Evolutionary conservation across 2,797 vertebrate species (phyloP), one percentile per base, ranked within the genome.

Genomic region (Alosa sapidissima): DNA sequence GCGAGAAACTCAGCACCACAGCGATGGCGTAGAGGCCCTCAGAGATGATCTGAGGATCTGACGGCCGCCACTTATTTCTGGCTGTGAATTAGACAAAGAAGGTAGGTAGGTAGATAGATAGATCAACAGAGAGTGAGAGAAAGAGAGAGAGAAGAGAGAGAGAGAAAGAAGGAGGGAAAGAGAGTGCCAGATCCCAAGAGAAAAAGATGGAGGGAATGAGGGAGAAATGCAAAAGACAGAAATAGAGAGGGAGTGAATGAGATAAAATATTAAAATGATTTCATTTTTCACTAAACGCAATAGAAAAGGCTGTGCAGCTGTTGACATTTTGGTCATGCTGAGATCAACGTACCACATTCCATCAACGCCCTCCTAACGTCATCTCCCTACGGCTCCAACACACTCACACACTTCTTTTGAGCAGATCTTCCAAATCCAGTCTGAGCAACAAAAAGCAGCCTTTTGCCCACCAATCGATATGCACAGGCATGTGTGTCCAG

Each of bases 31-130:
- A 99, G 81, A 99, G 95, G 85, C 98, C 98, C 93, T 99, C 98
- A 0, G 98, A 99, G 93, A 99, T 99, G 92, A 99, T 98, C 94
- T 99, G 98, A 82, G 98, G 98, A 89, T 99, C 98, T 24, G 98
- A 99, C 68, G 98, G 98, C 83, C 97, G 96, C 98, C 98, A 99
- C 91, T 97, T 98, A 95, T 95, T 98, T 94, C 98, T 98, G 93
- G 98, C 98, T 99, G 92, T 89, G 94, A 92, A 90, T 88, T 93
- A 81, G 19, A 83, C 14, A 87, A 0, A 72, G 9, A 82, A 14
- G n/a, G 47, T 21, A 41, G 58, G 33, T 8, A 62, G 33, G 28
- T 14, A 24, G 19, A 62, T 14, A 82, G 75, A 65, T 83, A 24
- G 87, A 51, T 1, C 6, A 51, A 58, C 16, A 58, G 55, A 58